These are phyloP conservation scores for Hypocryptadius cinnamomeus DNA, from an alignment of 2,113 vertebrate genomes.

Conservation along the genomic window DNA sequence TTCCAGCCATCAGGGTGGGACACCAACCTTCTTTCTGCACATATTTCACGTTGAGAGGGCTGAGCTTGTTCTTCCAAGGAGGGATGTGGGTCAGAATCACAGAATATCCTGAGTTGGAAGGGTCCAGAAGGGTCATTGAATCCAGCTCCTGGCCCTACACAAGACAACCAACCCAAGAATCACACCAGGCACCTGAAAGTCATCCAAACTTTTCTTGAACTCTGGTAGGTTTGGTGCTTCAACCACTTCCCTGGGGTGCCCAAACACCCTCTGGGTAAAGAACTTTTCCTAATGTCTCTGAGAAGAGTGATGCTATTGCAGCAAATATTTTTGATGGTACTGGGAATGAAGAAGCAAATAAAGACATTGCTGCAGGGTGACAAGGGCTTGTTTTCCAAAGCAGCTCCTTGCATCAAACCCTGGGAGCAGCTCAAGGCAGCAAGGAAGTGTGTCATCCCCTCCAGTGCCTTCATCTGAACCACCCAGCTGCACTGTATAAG, in stretches of 20 bases:
- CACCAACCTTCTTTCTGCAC: neutral
- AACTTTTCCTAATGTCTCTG: neutral
- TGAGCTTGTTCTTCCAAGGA: neutral
- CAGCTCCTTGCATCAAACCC: neutral
- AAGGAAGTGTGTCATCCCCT: neutral
- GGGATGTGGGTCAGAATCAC: neutral
- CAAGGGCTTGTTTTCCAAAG: neutral
- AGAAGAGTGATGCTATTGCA: neutral
- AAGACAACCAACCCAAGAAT: neutral
- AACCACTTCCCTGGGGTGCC: neutral
- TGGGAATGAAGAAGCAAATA: neutral
- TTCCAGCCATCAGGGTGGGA: neutral
- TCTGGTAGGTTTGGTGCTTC: neutral
- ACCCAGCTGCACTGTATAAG: constrained; percentile 28
- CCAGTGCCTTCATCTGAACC: constrained; percentile 10
- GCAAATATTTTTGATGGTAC: neutral
- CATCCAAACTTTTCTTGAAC: neutral
- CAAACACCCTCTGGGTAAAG: neutral
- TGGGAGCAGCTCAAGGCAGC: neutral
- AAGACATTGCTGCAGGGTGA: neutral
- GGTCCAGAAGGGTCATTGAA: neutral
- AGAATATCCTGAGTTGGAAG: neutral
- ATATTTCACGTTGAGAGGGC: neutral
- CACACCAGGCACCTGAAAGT: neutral
- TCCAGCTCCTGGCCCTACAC: neutral